Conservation (phyloP, 2,797 vertebrate genomes). For the Glyptemys insculpta region DNA sequence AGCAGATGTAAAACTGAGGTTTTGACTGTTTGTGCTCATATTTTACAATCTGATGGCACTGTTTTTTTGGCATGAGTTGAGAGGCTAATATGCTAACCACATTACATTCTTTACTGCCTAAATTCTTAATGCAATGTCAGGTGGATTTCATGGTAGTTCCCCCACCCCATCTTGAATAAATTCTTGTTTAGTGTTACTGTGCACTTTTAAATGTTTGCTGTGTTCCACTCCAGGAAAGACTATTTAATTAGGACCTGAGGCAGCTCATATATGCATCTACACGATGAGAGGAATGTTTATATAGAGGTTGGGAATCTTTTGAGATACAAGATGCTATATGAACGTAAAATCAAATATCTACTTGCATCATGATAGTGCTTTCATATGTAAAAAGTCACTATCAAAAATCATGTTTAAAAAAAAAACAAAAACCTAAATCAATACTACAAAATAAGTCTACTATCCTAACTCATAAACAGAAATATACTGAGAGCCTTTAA, state of each 20-base stretch:
- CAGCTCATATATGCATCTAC: not conserved
- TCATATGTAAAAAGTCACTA: not conserved
- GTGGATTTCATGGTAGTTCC: not conserved
- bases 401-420: not conserved
- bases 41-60: not conserved
- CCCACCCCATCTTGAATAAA: not conserved
- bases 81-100: not conserved
- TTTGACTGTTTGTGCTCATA: not conserved
- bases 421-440: fast-evolving
- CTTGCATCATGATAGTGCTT: not conserved
- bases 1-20: not conserved
- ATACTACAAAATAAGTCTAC: not conserved
- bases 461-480: fast-evolving
- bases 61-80: not conserved
- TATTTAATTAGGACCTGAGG: not conserved
- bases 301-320: not conserved
- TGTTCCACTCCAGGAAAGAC: not conserved
- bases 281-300: fast-evolving
- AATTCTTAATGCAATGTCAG: not conserved
- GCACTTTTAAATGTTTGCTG: not conserved
- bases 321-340: not conserved
- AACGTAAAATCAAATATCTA: not conserved
- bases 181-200: fast-evolving
- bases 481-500: not conserved
- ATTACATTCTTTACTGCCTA: not conserved